phyloP scores from a whole-genome alignment of 2,113 vertebrate species.

The Oreocharis arfaki region DNA sequence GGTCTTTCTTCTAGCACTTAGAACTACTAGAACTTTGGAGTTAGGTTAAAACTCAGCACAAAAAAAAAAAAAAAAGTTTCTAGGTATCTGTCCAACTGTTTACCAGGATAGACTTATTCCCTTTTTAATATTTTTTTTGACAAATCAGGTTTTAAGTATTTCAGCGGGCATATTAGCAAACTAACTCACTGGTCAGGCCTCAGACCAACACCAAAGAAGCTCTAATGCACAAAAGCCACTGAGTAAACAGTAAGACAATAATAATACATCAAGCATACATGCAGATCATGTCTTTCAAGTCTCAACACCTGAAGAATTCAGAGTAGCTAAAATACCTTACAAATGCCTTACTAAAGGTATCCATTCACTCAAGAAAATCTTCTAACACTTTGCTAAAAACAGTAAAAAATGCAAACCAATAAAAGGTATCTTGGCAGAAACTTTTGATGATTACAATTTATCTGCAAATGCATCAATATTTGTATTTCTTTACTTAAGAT shows the following conservation, averaged over 20 bases:
- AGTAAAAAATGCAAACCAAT: not conserved
- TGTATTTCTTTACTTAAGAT: not conserved
- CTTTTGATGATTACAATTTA: not conserved
- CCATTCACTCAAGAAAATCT: not conserved
- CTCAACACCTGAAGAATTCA: not conserved
- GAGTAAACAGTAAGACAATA: not conserved
- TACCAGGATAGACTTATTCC: not conserved
- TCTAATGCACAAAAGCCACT: not conserved
- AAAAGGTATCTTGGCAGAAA: not conserved
- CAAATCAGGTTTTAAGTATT: not conserved
- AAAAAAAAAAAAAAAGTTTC: not conserved
- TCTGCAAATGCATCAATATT: not conserved
- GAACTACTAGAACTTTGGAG: not conserved
- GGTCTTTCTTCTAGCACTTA: not conserved
- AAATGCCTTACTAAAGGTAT: not conserved
- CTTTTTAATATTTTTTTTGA: not conserved
- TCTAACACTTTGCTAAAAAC: not conserved
- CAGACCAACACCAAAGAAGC: not conserved
- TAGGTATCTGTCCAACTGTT: not conserved
- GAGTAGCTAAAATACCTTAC: not conserved
- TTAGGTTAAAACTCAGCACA: not conserved
- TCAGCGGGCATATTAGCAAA: not conserved
- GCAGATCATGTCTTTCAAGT: not conserved
- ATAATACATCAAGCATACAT: not conserved
- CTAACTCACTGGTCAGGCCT: not conserved